A percentile compares a stretch with the other conserved stretches of the same genome.
Evolutionary conservation across 2,888 invertebrate genomes (phyloP).

Genomic region (Dynastes grantii): DNA sequence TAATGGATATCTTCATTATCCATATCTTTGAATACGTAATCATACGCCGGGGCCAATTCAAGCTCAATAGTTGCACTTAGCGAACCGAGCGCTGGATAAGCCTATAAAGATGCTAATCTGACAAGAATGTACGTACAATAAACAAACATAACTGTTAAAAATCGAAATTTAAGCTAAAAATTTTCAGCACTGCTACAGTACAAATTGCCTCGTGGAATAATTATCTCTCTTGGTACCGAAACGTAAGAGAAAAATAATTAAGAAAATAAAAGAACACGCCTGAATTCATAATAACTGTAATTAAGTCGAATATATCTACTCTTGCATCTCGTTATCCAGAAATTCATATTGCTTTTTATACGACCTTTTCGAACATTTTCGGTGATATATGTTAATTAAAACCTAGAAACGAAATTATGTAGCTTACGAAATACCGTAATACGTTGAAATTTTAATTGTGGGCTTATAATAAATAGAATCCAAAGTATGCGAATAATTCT

Average conservation of each 20-base stretch:
- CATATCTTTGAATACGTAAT: conserved; percentile 49
- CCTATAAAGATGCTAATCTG: conserved; percentile 40
- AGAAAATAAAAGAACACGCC: conserved; percentile 16
- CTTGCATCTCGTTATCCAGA: conserved; percentile 34
- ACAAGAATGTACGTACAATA: conserved; percentile 28
- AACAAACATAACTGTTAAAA: conserved; percentile 45
- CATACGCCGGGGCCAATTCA: conserved; percentile 23
- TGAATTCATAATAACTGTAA: conserved; percentile 44
- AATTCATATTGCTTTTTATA: conserved; percentile 25
- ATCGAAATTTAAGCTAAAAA: conserved; percentile 37
- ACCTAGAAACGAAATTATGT: conserved; percentile 16
- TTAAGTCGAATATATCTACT: conserved; percentile 37
- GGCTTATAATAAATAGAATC: conserved; percentile 18
- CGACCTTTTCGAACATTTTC: conserved; percentile 17
- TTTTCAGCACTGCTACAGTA: conserved; percentile 29
- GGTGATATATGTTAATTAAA: conserved; percentile 45
- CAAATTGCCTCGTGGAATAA: conserved; percentile 38
- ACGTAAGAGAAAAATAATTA: conserved; percentile 15
- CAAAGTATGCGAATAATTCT: conserved; percentile 8
- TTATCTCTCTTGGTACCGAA: conserved; percentile 27
- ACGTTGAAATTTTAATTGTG: conserved; percentile 9
- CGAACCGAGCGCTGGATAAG: not conserved
- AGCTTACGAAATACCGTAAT: conserved; percentile 22
- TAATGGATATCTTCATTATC: conserved; percentile 52
- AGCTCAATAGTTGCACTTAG: conserved; percentile 23